phyloP scores from a whole-genome alignment of 2,113 vertebrate species.

The Mirza zaza region DNA sequence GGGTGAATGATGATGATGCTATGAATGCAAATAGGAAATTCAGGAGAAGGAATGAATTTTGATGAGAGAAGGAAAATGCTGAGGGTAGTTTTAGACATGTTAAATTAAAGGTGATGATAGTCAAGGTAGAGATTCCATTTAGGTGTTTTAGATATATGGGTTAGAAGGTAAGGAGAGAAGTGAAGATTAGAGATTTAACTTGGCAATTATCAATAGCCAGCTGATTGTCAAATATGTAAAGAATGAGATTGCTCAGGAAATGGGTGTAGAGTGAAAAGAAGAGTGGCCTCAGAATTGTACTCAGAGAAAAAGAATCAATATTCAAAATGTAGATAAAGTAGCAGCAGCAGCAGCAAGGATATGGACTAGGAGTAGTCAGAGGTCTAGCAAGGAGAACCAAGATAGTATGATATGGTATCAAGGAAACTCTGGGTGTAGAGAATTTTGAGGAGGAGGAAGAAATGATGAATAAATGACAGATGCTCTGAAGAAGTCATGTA shows the following conservation, averaged over 20 bases:
- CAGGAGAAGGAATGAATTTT: not conserved
- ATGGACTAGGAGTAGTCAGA: not conserved
- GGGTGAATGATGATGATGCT: not conserved
- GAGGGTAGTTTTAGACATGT: not conserved
- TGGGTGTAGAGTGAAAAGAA: not conserved
- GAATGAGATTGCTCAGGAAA: not conserved
- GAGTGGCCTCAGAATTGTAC: not conserved
- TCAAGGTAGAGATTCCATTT: slow-evolving; percentile 16
- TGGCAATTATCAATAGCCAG: not conserved
- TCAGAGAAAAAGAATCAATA: not conserved
- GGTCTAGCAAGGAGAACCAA: not conserved
- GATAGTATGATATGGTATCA: not conserved
- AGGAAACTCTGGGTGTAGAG: not conserved
- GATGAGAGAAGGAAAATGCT: not conserved
- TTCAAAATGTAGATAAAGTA: not conserved
- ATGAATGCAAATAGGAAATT: not conserved
- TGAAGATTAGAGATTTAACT: slow-evolving; percentile 28
- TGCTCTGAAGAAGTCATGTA: slow-evolving; percentile 3
- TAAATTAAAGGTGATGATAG: not conserved
- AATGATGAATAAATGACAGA: slow-evolving; percentile 34
- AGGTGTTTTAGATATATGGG: slow-evolving; percentile 4
- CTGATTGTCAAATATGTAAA: slow-evolving; percentile 17
- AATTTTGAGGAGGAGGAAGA: slow-evolving; percentile 28
- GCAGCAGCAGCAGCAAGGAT: not conserved
- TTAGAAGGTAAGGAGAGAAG: not conserved